These are phyloP conservation scores for Lumbricus terrestris DNA, from an alignment of 2,888 invertebrate species.

Conservation along the genomic window DNA sequence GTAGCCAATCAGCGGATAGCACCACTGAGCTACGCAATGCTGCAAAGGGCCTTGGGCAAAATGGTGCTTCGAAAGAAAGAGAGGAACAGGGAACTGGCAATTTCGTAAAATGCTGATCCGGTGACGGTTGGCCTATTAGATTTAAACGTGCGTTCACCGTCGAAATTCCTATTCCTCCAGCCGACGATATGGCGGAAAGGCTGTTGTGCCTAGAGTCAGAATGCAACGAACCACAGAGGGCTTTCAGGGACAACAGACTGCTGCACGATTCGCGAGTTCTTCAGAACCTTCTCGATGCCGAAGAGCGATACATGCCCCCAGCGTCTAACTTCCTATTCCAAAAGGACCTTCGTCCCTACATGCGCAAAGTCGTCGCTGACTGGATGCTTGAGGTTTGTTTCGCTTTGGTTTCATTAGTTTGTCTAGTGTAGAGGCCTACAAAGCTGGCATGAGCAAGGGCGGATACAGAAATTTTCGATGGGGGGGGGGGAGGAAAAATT, in stretches of 20 bases:
- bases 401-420: background rate
- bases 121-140: background rate
- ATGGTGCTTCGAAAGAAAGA: background rate
- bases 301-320: conserved; percentile 78
- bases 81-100: background rate
- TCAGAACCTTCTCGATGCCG: conserved; percentile 71
- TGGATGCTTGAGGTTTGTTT: conserved; percentile 90
- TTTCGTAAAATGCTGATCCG: background rate
- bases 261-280: conserved; percentile 53
- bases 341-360: conserved; percentile 81
- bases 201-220: background rate
- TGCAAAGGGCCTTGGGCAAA: background rate
- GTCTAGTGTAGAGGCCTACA: no score
- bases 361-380: conserved; percentile 87
- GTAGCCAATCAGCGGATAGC: background rate
- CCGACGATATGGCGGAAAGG: background rate
- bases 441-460: no score
- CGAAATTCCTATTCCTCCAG: background rate
- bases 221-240: background rate
- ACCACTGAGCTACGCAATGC: background rate
- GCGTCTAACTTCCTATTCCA: conserved; percentile 79
- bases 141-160: background rate
- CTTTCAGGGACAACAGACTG: background rate
- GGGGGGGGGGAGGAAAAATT: no score
- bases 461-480: no score